Percentiles rank a stretch among this genome's conserved stretches.
These are phyloP conservation scores for Brachypteracias leptosomus DNA, from an alignment of 2,113 vertebrate species.

Conservation along the genomic window DNA sequence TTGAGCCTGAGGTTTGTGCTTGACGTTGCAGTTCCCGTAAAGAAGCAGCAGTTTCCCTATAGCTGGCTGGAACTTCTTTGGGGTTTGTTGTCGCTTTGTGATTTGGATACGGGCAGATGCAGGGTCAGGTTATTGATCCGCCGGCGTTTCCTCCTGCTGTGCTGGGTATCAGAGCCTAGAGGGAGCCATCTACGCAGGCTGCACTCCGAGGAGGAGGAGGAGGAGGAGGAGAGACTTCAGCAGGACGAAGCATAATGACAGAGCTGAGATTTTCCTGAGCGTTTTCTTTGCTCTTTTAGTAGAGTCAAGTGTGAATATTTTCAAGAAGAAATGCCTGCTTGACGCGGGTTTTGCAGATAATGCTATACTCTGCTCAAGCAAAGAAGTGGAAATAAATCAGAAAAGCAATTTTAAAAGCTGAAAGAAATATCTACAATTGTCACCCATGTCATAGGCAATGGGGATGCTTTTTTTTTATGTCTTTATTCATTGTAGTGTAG, in stretches of 20 bases:
- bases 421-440: not conserved
- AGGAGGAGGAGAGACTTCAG: not conserved
- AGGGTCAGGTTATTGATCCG: not conserved
- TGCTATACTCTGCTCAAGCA: not conserved
- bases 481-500: not conserved
- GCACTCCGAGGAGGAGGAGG: not conserved
- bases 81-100: not conserved
- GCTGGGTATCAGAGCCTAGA: constrained; percentile 64
- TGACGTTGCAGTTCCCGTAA: not conserved
- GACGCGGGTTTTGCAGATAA: not conserved
- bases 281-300: not conserved
- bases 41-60: not conserved
- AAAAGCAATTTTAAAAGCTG: not conserved
- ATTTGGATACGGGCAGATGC: not conserved
- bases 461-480: not conserved
- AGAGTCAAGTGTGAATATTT: not conserved
- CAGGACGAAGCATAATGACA: not conserved
- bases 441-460: not conserved
- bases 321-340: not conserved
- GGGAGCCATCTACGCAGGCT: constrained; percentile 70
- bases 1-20: not conserved
- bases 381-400: not conserved
- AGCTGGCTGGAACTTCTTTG: not conserved
- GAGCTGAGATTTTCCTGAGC: not conserved
- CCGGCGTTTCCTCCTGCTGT: constrained; percentile 45